Conservation (phyloP, 2,888 invertebrate species). For the Habrosyne pyritoides region DNA sequence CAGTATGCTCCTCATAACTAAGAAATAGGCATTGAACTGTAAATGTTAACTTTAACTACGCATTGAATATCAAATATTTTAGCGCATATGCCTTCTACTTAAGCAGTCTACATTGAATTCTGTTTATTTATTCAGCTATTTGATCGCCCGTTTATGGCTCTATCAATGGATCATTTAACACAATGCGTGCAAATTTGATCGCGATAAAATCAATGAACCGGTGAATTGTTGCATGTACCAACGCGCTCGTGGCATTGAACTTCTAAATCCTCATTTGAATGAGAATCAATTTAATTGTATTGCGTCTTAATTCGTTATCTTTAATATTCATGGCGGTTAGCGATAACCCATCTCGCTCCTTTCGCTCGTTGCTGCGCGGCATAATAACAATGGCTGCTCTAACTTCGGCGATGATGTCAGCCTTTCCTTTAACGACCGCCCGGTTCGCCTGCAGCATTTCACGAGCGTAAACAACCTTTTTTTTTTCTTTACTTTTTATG, state of each 20-base stretch:
- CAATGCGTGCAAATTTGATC: slow-evolving; percentile 63
- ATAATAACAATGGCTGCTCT: slow-evolving; percentile 69
- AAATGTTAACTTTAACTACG: not conserved
- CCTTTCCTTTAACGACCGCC: slow-evolving; percentile 64
- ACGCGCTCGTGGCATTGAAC: slow-evolving; percentile 71
- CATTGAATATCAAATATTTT: not conserved
- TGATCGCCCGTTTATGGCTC: slow-evolving; percentile 31
- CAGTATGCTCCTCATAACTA: not conserved
- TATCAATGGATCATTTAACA: slow-evolving; percentile 65
- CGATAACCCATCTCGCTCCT: slow-evolving; percentile 70
- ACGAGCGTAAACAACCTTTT: slow-evolving; percentile 57
- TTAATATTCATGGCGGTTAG: slow-evolving; percentile 64
- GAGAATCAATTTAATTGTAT: slow-evolving; percentile 48
- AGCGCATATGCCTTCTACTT: slow-evolving; percentile 18
- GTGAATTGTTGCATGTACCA: slow-evolving; percentile 60
- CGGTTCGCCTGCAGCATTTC: slow-evolving; percentile 62
- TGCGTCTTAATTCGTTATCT: slow-evolving; percentile 48
- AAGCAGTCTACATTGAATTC: slow-evolving; percentile 19
- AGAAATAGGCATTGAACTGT: not conserved
- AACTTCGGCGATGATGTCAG: slow-evolving; percentile 81
- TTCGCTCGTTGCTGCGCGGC: slow-evolving; percentile 57
- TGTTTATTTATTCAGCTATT: slow-evolving; percentile 35
- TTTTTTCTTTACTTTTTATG: slow-evolving; percentile 39
- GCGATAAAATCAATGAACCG: slow-evolving; percentile 64
- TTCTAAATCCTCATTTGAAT: slow-evolving; percentile 50